Conservation (phyloP, 2,888 invertebrate species). For the Clostera curtula region DNA sequence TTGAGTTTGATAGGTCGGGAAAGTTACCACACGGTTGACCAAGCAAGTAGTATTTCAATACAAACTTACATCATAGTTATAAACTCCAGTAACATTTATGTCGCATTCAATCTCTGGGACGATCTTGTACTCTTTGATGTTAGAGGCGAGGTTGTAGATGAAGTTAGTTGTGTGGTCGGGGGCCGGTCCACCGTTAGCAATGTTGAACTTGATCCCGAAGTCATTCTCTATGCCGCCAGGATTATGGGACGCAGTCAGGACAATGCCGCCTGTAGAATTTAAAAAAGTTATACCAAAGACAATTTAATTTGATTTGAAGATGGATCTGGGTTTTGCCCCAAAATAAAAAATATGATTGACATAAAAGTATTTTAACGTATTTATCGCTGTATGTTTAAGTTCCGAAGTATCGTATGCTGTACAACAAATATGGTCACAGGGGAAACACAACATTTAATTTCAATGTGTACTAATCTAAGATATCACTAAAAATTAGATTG, state of each 20-base stretch:
- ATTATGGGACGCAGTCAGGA: conserved; percentile 98
- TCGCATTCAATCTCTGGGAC: conserved; percentile 86
- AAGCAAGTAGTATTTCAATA: conserved; percentile 1
- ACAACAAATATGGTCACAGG: too few species aligned
- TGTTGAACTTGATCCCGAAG: conserved; percentile 99
- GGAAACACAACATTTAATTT: too few species aligned
- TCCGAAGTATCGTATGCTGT: too few species aligned
- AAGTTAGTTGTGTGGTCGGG: conserved; percentile 92
- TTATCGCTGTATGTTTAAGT: too few species aligned
- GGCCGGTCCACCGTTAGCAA: conserved; percentile 97
- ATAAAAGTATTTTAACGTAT: too few species aligned
- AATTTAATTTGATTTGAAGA: too few species aligned
- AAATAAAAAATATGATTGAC: too few species aligned
- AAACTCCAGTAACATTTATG: conserved; percentile 81
- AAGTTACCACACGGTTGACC: conserved; percentile 14
- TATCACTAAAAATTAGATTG: too few species aligned
- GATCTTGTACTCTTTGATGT: conserved; percentile 86
- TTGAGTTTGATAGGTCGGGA: too few species aligned
- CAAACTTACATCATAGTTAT: conserved; percentile 75
- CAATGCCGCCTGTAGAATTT: conserved; percentile 94
- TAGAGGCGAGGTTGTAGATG: conserved; percentile 87
- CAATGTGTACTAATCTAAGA: too few species aligned
- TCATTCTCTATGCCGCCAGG: conserved; percentile 98
- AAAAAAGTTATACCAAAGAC: too few species aligned
- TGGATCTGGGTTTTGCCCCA: too few species aligned